phyloP scores from a whole-genome alignment of 2,888 invertebrate species.

The Cancer borealis region DNA sequence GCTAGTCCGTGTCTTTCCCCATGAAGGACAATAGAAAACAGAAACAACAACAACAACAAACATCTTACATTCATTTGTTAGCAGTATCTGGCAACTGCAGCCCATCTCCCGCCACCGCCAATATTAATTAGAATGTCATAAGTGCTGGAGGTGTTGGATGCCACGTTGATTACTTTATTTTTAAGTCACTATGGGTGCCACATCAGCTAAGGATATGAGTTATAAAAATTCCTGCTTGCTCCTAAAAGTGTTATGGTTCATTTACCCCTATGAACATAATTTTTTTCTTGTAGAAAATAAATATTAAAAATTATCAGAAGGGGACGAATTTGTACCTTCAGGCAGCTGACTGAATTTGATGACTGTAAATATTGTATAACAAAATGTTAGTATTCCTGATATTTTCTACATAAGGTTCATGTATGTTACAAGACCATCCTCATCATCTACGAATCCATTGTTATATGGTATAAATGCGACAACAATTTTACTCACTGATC shows the following conservation, averaged over 20 bases:
- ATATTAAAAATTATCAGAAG: constrained; percentile 8
- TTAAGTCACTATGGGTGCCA: constrained; percentile 45
- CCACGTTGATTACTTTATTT: background rate
- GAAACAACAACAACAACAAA: too few relatives aligned
- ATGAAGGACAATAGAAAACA: too few relatives aligned
- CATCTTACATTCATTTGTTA: too few relatives aligned
- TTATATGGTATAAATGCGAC: constrained; percentile 21
- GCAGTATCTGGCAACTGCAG: too few relatives aligned
- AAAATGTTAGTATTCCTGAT: constrained; percentile 46
- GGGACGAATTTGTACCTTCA: constrained; percentile 15
- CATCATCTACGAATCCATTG: constrained; percentile 10
- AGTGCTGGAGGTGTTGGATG: too few relatives aligned
- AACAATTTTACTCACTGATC: constrained; percentile 33
- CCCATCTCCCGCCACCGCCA: too few relatives aligned
- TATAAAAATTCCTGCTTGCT: constrained; percentile 46
- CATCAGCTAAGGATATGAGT: constrained; percentile 45
- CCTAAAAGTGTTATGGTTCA: background rate
- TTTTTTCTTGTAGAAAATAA: constrained; percentile 39
- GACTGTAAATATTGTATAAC: background rate
- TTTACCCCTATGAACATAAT: constrained; percentile 2
- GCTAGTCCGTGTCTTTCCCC: too few relatives aligned
- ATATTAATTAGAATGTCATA: too few relatives aligned
- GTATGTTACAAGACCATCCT: constrained; percentile 36
- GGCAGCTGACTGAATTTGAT: background rate
- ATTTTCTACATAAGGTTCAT: constrained; percentile 44